These are phyloP conservation scores for Girardinus metallicus DNA, from an alignment of 2,797 vertebrate species.

Conservation along the genomic window DNA sequence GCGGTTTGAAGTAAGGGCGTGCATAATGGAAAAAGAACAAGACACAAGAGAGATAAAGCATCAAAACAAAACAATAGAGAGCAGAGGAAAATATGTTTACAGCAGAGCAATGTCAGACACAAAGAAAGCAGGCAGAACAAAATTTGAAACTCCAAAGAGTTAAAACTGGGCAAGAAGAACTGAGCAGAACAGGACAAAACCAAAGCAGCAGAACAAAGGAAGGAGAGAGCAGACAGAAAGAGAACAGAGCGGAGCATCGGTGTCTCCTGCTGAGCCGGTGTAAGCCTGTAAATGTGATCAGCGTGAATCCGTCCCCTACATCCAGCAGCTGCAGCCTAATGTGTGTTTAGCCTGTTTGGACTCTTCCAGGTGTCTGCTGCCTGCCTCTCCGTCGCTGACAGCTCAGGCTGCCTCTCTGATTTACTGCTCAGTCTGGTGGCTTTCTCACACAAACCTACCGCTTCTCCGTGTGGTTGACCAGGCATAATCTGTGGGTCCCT, in stretches of 20 bases:
- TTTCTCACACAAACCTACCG: constrained; percentile 30
- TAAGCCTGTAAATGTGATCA: constrained; percentile 68
- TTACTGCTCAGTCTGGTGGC: constrained; percentile 33
- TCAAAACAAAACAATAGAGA: neutral
- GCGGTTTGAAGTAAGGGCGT: neutral
- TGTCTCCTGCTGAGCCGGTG: constrained; percentile 58
- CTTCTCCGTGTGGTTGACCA: constrained; percentile 57
- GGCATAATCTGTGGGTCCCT: constrained; percentile 37
- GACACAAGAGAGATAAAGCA: neutral
- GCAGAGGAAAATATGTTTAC: neutral
- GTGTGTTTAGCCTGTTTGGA: constrained; percentile 65
- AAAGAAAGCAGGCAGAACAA: neutral
- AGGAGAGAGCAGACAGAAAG: neutral
- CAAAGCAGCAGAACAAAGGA: constrained; percentile 12
- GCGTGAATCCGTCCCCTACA: constrained; percentile 53
- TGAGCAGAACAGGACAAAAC: neutral
- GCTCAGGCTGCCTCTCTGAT: constrained; percentile 31
- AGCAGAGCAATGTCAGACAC: neutral
- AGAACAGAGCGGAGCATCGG: constrained; percentile 23
- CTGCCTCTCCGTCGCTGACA: constrained; percentile 24
- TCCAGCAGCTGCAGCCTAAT: constrained; percentile 64
- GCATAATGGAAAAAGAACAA: neutral
- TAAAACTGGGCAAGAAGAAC: neutral
- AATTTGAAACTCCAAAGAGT: neutral
- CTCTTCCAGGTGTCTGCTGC: constrained; percentile 63